A percentile compares a stretch with the other conserved stretches of the same genome.
These are phyloP conservation scores for Nemurella pictetii DNA, from an alignment of 2,888 invertebrate species.

Conservation along the genomic window DNA sequence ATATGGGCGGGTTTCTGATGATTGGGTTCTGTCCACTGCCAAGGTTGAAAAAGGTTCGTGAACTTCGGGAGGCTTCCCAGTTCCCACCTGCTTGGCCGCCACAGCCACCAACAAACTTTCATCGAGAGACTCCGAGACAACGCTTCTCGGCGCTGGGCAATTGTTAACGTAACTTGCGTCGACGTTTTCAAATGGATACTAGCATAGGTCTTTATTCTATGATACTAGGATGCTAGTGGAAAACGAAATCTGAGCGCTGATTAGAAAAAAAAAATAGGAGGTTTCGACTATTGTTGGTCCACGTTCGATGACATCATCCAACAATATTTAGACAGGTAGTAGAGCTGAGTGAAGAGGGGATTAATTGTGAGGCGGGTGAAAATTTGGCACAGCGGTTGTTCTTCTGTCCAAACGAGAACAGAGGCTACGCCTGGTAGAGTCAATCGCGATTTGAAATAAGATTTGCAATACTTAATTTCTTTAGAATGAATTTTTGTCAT, in stretches of 20 bases:
- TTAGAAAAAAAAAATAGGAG: background rate
- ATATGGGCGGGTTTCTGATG: background rate
- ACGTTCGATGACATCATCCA: background rate
- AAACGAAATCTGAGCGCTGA: background rate
- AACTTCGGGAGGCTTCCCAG: background rate
- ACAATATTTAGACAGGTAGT: background rate
- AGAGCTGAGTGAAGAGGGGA: background rate
- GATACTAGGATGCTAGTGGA: background rate
- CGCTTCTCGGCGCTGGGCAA: background rate
- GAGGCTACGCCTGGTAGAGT: no score
- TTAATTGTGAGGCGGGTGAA: no score
- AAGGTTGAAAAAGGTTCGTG: background rate
- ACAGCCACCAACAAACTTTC: background rate
- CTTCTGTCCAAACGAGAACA: background rate
- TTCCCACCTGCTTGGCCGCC: background rate
- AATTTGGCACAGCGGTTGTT: background rate
- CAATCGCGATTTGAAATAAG: background rate
- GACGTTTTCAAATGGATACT: background rate
- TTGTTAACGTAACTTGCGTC: background rate
- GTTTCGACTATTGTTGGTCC: background rate
- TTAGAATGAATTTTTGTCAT: background rate
- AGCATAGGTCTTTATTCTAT: background rate
- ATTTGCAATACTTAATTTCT: background rate
- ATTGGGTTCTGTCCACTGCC: background rate
- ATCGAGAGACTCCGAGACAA: no score